These are phyloP conservation scores for Temnothorax curvispinosus DNA, from an alignment of 1,140 invertebrate genomes.

Conservation along the genomic window DNA sequence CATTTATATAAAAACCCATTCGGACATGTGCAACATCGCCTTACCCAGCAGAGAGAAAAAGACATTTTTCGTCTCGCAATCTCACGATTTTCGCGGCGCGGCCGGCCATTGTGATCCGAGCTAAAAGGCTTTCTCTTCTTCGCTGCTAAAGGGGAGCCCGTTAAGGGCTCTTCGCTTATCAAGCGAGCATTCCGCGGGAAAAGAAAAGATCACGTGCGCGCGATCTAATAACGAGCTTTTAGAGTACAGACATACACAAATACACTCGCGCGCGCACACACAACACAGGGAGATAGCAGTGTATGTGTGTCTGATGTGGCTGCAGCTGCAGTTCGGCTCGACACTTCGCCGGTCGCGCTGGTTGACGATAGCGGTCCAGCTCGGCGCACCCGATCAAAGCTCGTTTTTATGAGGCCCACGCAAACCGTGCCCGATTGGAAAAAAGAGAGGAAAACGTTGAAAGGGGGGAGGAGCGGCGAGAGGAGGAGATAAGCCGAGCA, in stretches of 20 bases:
- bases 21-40: background rate
- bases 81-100: constrained; percentile 38
- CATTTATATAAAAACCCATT: background rate
- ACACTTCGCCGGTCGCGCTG: constrained; percentile 43
- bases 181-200: constrained; percentile 40
- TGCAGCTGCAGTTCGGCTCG: constrained; percentile 31
- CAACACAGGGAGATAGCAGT: background rate
- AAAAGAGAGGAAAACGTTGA: background rate
- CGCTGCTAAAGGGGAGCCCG: constrained; percentile 1
- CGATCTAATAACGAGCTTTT: constrained; percentile 59
- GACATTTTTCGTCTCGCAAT: constrained; percentile 28
- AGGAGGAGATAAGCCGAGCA: background rate
- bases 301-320: background rate
- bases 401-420: constrained; percentile 56
- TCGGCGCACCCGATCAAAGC: constrained; percentile 61
- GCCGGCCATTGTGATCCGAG: constrained; percentile 21
- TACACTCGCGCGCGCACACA: background rate
- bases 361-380: constrained; percentile 33
- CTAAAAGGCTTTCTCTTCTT: constrained; percentile 37
- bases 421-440: constrained; percentile 26
- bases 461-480: too few relatives aligned
- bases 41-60: background rate
- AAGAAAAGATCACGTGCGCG: constrained; percentile 56
- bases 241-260: background rate
- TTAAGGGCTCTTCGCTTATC: constrained; percentile 57